Evolutionary conservation across 2,888 invertebrate species (phyloP), one percentile per base, ranked within the genome.

Genomic region (Ormyrus labotus): DNA sequence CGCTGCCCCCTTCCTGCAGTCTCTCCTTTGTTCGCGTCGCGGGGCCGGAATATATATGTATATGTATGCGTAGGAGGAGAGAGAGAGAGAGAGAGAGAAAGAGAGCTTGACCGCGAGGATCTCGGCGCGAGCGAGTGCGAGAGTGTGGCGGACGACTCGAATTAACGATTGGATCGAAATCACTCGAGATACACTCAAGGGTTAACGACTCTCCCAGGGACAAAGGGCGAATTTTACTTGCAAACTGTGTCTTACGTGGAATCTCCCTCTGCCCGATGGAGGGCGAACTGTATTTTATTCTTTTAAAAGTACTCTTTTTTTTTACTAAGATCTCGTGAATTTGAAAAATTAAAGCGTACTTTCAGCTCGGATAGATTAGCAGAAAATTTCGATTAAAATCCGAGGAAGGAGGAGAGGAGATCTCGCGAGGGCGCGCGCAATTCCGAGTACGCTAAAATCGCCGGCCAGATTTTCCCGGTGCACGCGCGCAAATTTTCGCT

Each of bases 141-240:
- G 55, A 8, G 47, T 58, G 50, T 10, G 48, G 68, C 47, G 53
- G 67, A n/a, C 53, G 47, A 34, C 72, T 72, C 73, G 68, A 78
- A 74, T 79, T 79, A 79, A 74, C 73, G 64, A 79, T 79, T 69
- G 63, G 61, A 72, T 79, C 61, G 67, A 65, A 72, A 72, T 65
- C 67, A 78, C 68, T 72, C 51, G 65, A 78, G 60, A 58, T 71
- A 47, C n/a, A 67, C 63, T 19, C 9, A 13, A 50, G 58, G 19
- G 57, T 65, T 67, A 70, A 78, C 61, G 78, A 61, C 64, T 45
- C 48, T 70, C 71, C 11, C 2, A 11, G 60, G 64, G 60, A 53
- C 65, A 71, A 65, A 65, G 71, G 51, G 70, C 34, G 9, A 71
- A 71, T 77, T 77, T 69, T 61, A 68, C 68, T 68, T 68, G 65